Evolutionary conservation across 2,797 vertebrate genomes (phyloP), one percentile per base, ranked within the genome.

Genomic region (Taeniopygia guttata): DNA sequence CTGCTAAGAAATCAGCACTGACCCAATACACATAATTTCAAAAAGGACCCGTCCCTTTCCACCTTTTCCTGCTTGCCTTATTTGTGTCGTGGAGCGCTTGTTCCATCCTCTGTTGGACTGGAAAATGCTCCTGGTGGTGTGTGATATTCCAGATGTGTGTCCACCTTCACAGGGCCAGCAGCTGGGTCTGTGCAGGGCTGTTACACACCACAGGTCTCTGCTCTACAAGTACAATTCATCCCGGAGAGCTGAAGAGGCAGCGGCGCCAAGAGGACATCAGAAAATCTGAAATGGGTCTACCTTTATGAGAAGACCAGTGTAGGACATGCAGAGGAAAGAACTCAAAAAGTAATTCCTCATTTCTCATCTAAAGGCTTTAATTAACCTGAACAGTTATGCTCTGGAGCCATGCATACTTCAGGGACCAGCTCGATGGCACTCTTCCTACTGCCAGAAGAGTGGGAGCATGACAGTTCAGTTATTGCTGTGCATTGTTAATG

Each of bases 401-500:
- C 85, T 95, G 96, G 93, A 94, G 78, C 78, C 12, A 25, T 63
- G 45, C 2, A 17, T 51, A 76, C 83, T 96, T 92, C 42, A 93
- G 96, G 87, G 74, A 86, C 94, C 59, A 88, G 93, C 66, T 94
- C 12, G 27, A 94, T 94, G 94, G 78, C 87, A 83, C 87, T 94
- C 69, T 29, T 85, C 76, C 73, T 91, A 84, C 79, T 84, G 66
- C 83, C 87, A 40, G 86, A 83, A 96, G 82, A 95, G 84, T 76
- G 82, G 19, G 67, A 96, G 70, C 68, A 95, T 96, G 94, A 97
- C 95, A 97, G 94, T 96, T 95, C 91, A 94, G 94, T 97, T 96
- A 94, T 97, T 97, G 91, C 95, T 95, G 92, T 96, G 95, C 90
- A 97, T 97, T 98, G 97, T 97, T 98, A 97, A 96, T 96, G 97